Conservation (phyloP, 1,140 invertebrate genomes). For the Atta colombica region DNA sequence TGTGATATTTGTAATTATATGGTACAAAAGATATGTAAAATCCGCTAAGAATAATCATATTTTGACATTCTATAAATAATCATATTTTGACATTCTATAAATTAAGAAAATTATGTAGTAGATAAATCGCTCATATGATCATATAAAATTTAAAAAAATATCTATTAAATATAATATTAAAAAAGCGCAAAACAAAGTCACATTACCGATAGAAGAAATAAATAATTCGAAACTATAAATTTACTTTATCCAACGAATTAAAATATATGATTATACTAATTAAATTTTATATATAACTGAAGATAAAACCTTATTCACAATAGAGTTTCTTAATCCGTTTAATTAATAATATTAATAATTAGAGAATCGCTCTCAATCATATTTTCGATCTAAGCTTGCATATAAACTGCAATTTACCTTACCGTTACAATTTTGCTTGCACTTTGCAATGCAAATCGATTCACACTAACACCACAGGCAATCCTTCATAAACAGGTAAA, state of each 20-base stretch:
- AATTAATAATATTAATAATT: neutral
- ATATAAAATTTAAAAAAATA: too few species aligned
- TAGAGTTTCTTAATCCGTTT: neutral
- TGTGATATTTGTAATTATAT: neutral
- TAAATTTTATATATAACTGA: neutral
- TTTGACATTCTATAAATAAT: neutral
- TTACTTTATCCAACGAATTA: neutral
- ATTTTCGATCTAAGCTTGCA: constrained; percentile 9
- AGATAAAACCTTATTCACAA: neutral
- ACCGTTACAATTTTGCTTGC: constrained; percentile 23
- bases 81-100: neutral
- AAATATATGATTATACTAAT: neutral
- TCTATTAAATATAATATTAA: neutral
- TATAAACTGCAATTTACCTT: constrained; percentile 6
- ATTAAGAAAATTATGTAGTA: neutral
- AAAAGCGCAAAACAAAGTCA: neutral
- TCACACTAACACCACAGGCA: neutral
- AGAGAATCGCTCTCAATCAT: neutral
- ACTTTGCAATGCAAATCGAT: constrained; percentile 27
- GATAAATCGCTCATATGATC: neutral
- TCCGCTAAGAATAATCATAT: neutral
- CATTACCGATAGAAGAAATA: neutral
- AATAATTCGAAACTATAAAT: neutral
- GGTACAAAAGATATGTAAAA: neutral
- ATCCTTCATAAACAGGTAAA: neutral